A percentile compares a stretch with the other conserved stretches of the same genome.
These are phyloP conservation scores for Esperia sulphurella DNA, from an alignment of 2,888 invertebrate genomes.

Conservation along the genomic window DNA sequence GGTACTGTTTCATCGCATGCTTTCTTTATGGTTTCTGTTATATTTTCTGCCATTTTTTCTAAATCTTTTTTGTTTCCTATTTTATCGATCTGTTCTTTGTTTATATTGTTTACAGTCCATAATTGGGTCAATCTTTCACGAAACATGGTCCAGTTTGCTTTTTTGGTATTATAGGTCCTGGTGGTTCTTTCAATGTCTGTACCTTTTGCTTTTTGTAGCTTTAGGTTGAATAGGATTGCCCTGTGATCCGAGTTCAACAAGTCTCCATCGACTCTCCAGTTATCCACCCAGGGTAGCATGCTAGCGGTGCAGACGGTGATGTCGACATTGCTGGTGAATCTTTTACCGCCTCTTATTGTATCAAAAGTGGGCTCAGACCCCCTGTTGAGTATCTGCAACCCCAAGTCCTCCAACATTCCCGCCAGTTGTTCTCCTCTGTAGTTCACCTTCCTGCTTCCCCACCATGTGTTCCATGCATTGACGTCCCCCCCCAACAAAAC, in stretches of 20 bases:
- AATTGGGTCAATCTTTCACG: not conserved
- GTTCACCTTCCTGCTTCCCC: slow-evolving; percentile 15
- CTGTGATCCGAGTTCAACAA: slow-evolving; percentile 19
- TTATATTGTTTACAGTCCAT: not conserved
- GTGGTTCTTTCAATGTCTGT: not conserved
- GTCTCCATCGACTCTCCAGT: not conserved
- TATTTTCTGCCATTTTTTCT: not conserved
- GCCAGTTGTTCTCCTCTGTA: slow-evolving; percentile 11
- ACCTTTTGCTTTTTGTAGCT: not conserved
- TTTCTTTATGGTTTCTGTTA: slow-evolving; percentile 3
- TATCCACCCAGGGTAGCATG: not conserved
- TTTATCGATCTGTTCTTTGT: not conserved
- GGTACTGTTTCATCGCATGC: slow-evolving; percentile 10
- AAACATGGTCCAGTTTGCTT: slow-evolving; percentile 9
- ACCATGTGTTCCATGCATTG: slow-evolving; percentile 20
- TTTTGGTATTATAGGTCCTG: slow-evolving; percentile 8
- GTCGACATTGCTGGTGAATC: slow-evolving; percentile 8
- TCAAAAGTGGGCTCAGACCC: slow-evolving; percentile 10
- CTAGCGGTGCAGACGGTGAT: not conserved
- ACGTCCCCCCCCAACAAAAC: slow-evolving; percentile 17
- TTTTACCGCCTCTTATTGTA: slow-evolving; percentile 8
- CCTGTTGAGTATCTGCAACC: slow-evolving; percentile 9
- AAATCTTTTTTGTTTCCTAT: not conserved
- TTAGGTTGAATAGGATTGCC: slow-evolving; percentile 17
- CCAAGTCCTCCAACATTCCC: slow-evolving; percentile 7